Conservation (phyloP, 2,113 vertebrate species). For the Terrapene triunguis region DNA sequence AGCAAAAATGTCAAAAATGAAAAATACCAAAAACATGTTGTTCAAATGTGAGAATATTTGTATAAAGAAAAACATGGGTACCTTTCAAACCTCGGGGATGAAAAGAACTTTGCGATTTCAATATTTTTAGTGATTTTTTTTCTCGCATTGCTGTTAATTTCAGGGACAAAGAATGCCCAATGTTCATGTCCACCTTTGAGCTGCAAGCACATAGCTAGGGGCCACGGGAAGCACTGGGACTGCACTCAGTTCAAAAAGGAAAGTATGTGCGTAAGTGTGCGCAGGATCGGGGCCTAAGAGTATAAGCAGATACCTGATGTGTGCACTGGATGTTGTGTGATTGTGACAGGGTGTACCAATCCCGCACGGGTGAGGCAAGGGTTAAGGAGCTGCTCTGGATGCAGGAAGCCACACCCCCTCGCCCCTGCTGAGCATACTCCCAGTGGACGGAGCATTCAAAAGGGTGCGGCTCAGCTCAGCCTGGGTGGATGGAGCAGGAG, state of each 20-base stretch:
- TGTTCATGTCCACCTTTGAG: background rate
- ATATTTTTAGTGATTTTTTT: background rate
- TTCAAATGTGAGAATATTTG: slow-evolving; percentile 20
- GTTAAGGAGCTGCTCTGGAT: no score
- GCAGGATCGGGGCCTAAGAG: background rate
- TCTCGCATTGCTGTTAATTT: slow-evolving; percentile 3
- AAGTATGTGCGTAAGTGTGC: background rate
- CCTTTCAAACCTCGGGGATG: slow-evolving; percentile 24
- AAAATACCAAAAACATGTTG: background rate
- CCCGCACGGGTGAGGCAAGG: no score
- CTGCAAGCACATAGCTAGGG: background rate
- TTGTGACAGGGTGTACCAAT: background rate
- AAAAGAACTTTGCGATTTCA: slow-evolving; percentile 46
- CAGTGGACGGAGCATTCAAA: no score
- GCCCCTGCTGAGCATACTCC: no score
- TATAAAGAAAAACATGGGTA: slow-evolving; percentile 14
- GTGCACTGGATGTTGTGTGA: rapidly evolving
- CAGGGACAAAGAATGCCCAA: background rate
- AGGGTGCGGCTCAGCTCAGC: no score
- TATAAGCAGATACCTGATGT: background rate
- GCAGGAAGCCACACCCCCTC: no score
- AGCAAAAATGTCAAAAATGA: background rate
- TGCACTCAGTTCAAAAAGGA: background rate
- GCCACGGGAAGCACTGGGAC: background rate
- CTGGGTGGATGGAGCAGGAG: no score